A percentile compares a stretch with the other conserved stretches of the same genome.
phyloP scores from a whole-genome alignment of 2,888 invertebrate genomes.

The Leptinotarsa peninsularis region DNA sequence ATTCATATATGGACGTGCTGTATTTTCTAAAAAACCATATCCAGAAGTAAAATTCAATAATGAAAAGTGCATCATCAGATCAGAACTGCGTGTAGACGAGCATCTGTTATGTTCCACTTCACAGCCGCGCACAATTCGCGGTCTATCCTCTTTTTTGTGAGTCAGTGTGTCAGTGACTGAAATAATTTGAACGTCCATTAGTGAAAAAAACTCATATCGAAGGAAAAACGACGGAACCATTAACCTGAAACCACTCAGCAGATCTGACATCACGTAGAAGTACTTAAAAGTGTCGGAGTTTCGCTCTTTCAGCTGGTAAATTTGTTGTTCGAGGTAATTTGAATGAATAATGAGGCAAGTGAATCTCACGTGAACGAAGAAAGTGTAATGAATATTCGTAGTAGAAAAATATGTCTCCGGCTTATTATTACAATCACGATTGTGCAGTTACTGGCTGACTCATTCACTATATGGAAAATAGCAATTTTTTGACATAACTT shows the following conservation, averaged over 20 bases:
- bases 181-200: slow-evolving; percentile 8
- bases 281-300: neutral
- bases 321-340: slow-evolving; percentile 1
- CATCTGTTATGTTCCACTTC: slow-evolving; percentile 5
- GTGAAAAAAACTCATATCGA: slow-evolving; percentile 6
- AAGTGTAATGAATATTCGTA: slow-evolving; percentile 5
- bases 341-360: slow-evolving; percentile 9
- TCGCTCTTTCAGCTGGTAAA: neutral
- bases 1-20: neutral
- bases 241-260: slow-evolving; percentile 17
- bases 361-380: slow-evolving; percentile 6
- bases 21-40: neutral
- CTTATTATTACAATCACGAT: slow-evolving; percentile 2
- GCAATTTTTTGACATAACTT: too few relatives aligned
- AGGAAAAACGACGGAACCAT: neutral
- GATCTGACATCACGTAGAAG: slow-evolving; percentile 5
- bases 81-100: neutral
- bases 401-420: slow-evolving; percentile 3
- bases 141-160: slow-evolving; percentile 8
- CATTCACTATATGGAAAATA: neutral
- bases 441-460: neutral
- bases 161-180: slow-evolving; percentile 17
- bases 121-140: neutral
- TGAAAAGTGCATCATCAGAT: neutral
- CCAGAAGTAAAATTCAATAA: neutral